Percentiles rank a stretch among this genome's conserved stretches.
Evolutionary conservation across 2,888 invertebrate genomes (phyloP).

Genomic region (Adineta ricciae): DNA sequence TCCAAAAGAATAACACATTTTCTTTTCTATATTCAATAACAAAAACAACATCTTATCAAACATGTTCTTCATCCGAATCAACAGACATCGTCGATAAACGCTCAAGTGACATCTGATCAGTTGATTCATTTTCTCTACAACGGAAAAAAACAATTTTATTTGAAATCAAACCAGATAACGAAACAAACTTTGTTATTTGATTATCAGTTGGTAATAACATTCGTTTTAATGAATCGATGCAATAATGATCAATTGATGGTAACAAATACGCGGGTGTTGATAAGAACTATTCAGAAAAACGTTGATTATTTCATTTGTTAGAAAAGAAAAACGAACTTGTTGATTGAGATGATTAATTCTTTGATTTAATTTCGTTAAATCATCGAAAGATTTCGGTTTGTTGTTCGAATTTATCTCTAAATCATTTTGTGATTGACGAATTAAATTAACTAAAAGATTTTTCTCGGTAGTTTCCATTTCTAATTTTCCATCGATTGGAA

Average conservation of each 20-base stretch:
- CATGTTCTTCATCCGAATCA: background rate
- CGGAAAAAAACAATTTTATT: background rate
- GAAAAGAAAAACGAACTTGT: background rate
- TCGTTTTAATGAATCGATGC: slow-evolving; percentile 22
- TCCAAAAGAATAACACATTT: background rate
- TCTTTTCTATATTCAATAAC: background rate
- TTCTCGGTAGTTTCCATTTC: background rate
- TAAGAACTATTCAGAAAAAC: background rate
- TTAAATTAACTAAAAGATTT: background rate
- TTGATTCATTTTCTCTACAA: background rate
- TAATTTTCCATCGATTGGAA: background rate
- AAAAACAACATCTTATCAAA: background rate
- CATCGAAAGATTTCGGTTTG: background rate
- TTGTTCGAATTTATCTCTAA: background rate
- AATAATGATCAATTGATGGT: slow-evolving; percentile 28
- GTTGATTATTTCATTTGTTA: background rate
- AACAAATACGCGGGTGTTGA: slow-evolving; percentile 30
- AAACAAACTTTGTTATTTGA: background rate
- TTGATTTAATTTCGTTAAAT: background rate
- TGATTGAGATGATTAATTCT: background rate
- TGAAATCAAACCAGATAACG: no score
- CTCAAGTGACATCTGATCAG: background rate
- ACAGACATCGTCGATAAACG: background rate
- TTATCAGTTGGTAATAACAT: slow-evolving; percentile 24
- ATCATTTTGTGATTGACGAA: background rate